Conservation (phyloP, 2,888 invertebrate genomes). For the Hypomecis punctinalis region DNA sequence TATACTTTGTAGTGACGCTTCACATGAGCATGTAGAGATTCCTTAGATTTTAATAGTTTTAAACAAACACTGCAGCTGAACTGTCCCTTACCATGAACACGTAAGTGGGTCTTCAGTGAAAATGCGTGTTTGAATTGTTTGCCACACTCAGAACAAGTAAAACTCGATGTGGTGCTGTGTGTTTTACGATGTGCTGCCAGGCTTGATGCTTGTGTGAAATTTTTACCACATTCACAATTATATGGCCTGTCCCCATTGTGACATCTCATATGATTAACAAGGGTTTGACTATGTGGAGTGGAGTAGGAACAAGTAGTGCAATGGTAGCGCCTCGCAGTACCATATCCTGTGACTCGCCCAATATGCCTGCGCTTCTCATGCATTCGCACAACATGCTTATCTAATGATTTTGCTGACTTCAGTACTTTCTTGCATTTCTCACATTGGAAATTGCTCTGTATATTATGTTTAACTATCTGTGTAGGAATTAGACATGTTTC, state of each 20-base stretch:
- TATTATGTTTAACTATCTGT: neutral
- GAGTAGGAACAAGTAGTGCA: conserved; percentile 75
- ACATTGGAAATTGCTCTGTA: conserved; percentile 48
- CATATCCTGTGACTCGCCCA: conserved; percentile 73
- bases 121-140: conserved; percentile 81
- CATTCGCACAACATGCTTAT: conserved; percentile 69
- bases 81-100: conserved; percentile 69
- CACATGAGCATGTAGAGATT: conserved; percentile 71
- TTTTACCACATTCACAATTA: conserved; percentile 76
- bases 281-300: conserved; percentile 77
- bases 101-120: conserved; percentile 71
- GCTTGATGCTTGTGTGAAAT: conserved; percentile 75
- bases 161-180: conserved; percentile 69
- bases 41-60: conserved; percentile 73
- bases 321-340: conserved; percentile 67
- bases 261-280: conserved; percentile 75
- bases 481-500: conserved; percentile 1
- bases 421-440: conserved; percentile 64
- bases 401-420: conserved; percentile 63
- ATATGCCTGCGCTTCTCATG: conserved; percentile 69
- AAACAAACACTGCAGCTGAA: conserved; percentile 71
- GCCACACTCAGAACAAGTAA: conserved; percentile 74
- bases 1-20: conserved; percentile 75
- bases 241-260: conserved; percentile 79
- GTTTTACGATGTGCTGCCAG: conserved; percentile 74